Base-by-base conservation (phyloP, 2,113 vertebrate species). In the Tinamus guttatus region DNA sequence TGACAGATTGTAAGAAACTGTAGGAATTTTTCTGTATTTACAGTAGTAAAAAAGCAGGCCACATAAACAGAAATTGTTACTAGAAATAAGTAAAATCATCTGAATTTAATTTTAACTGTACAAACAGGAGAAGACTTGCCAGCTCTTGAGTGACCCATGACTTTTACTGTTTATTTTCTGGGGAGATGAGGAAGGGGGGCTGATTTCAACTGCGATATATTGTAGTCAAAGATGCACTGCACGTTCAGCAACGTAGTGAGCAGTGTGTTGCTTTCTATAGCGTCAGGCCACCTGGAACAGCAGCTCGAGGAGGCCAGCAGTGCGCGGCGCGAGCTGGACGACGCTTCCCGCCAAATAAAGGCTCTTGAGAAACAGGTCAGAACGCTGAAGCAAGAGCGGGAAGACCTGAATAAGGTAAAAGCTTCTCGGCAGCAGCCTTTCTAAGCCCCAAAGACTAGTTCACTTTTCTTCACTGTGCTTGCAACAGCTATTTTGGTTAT, bases 381-480 rank as follows among this genome's bases (percentile, higher is more conserved):
- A 97, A 93, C 85, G 0, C 32, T 99, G 49, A 98, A 98, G 68
- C 99, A 98, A 96, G 99, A 99, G 92, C 98, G 97, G 88, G 99
- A 99, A 32, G 98, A 99, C 91, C 95, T 99, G 70, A 99, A 99
- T 93, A 99, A 99, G 99, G 99, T 99, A 98, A 97, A 92, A 87
- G 25, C 54, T 70, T 67, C 81, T 77, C 52, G 65, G 89, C 56
- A 85, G 59, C 28, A 70, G 24, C 32, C 49, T 63, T 96, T 96
- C 62, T 95, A 51, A 92, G 68, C 64, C 30, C n/a, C 85, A 51
- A 63, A 87, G 41, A 83, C 54, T 71, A 22, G 36, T 93, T 90
- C 73, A 54, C 71, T 88, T 89, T 65, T 80, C n/a, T 73, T 85
- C 32, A 28, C 93, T 91, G 88, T 85, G 40, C 77, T 90, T 87